Base-by-base conservation (phyloP, 92 coral and sea anemone genomes). In the Galaxea fascicularis region DNA sequence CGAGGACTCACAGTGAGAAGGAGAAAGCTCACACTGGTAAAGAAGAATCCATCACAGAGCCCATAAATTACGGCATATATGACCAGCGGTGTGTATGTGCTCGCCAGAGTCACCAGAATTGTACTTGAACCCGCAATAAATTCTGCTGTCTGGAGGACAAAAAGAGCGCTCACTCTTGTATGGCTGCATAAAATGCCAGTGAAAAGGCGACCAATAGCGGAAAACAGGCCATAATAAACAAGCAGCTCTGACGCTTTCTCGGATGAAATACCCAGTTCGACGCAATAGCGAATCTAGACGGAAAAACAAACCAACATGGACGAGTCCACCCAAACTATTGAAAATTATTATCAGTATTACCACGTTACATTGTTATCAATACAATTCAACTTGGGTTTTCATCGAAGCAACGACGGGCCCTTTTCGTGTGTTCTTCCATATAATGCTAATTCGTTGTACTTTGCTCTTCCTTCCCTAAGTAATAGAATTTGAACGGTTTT, bases 131-230 rank as follows among this genome's bases (percentile, higher is more conserved):
- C 83, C 15, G 22, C 83, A 8, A 78, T 44, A 24, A 63, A 25
- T 16, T 78, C 83, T 17, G 83, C 83, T n/a, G 73, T 73, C 71
- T 78, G 83, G 20, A 41, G 64, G 18, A 86, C 90, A 58, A 29
- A 70, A 73, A 90, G 86, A 16, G 93, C 27, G 78, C 86, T 90
- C 69, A 90, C 77, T 29, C 67, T 81, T 41, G 74, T 53, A 79
- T 65, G 66, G 88, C 82, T 81, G 74, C 93, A 90, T 41, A 90
- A 65, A 24, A 80, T 81, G 10, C 93, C 93, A 70, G 84, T 79
- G 60, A 90, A 47, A 67, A 90, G 76, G 11, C 93, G 88, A 63
- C 93, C 90, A 60, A 90, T 54, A 27, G 84, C 78, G 49, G 93
- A 90, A 31, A 80, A 71, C 51, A 86, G 76, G 7, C 93, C 93